Percentiles rank a stretch among this genome's conserved stretches.
Evolutionary conservation across 53 echinoderm and acorn worm species (phyloP).

Genomic region (Holothuria leucospilota): DNA sequence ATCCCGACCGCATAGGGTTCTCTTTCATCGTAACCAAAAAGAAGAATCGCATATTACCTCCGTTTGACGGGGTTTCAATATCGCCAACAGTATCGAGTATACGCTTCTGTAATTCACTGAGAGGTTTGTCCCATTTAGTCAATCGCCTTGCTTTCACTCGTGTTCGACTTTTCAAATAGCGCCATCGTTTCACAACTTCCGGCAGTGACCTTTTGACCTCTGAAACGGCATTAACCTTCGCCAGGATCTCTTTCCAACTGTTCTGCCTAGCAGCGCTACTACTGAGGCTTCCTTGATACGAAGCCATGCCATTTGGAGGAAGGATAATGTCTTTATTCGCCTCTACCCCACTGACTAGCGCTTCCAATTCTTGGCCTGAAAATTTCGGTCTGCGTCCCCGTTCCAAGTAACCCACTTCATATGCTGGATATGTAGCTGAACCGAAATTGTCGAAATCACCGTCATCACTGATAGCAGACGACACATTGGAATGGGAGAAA

Average conservation of each 20-base stretch:
- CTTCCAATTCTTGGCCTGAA: conserved; percentile 26
- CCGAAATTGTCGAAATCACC: no score
- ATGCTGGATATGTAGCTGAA: not conserved
- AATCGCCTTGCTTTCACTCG: conserved; percentile 37
- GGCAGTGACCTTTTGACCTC: conserved; percentile 30
- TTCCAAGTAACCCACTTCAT: not conserved
- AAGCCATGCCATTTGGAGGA: conserved; percentile 10
- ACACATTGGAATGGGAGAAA: no score
- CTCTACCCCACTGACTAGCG: conserved; percentile 22
- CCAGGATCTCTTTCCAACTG: conserved; percentile 31
- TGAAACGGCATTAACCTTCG: conserved; percentile 33
- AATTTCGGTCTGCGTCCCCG: conserved; percentile 30
- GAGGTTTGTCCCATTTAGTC: conserved; percentile 43
- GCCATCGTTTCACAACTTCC: conserved; percentile 42
- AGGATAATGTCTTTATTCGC: conserved; percentile 6
- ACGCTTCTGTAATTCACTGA: conserved; percentile 30
- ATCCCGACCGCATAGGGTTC: no score
- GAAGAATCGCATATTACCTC: not conserved
- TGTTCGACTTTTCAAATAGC: conserved; percentile 47
- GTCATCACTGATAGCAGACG: no score
- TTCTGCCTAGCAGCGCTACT: conserved; percentile 7
- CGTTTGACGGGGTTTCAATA: conserved; percentile 1
- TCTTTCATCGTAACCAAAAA: no score
- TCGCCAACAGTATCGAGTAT: conserved; percentile 35
- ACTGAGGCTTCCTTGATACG: not conserved